Evolutionary conservation across 2,888 invertebrate species (phyloP).

Genomic region (Neoscelio sp.): DNA sequence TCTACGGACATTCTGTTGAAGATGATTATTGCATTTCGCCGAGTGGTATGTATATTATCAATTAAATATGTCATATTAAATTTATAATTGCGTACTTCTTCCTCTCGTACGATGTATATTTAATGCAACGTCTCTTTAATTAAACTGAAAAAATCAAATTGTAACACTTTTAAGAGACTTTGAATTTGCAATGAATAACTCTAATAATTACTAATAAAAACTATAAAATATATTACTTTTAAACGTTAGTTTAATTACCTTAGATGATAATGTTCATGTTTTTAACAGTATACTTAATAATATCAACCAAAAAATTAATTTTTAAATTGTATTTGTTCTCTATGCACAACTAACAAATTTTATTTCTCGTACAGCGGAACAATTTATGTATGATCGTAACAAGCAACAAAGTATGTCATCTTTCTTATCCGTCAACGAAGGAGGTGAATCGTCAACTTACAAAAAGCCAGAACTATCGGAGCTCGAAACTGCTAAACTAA

Average conservation of each 20-base stretch:
- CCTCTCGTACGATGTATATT: too few relatives aligned
- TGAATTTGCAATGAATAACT: too few relatives aligned
- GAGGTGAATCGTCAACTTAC: constrained; percentile 81
- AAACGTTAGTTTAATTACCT: too few relatives aligned
- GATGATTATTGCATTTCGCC: constrained; percentile 96
- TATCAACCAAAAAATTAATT: too few relatives aligned
- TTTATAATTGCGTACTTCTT: background rate
- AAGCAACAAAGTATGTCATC: constrained; percentile 89
- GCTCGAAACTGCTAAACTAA: constrained; percentile 89
- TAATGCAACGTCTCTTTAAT: too few relatives aligned
- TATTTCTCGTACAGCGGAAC: constrained; percentile 84
- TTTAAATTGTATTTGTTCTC: constrained; percentile 1
- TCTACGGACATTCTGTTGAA: constrained; percentile 97
- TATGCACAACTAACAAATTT: too few relatives aligned
- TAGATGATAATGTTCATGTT: too few relatives aligned
- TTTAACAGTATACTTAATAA: too few relatives aligned
- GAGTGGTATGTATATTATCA: constrained; percentile 85
- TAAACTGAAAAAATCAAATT: too few relatives aligned
- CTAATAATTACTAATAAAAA: too few relatives aligned
- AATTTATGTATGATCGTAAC: constrained; percentile 94
- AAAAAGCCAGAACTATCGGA: constrained; percentile 86
- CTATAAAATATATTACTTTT: too few relatives aligned
- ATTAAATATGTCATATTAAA: background rate
- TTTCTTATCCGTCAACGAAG: constrained; percentile 86
- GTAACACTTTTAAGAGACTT: too few relatives aligned